Evolutionary conservation across 2,113 vertebrate genomes (phyloP).

Genomic region (Ailurus styani): DNA sequence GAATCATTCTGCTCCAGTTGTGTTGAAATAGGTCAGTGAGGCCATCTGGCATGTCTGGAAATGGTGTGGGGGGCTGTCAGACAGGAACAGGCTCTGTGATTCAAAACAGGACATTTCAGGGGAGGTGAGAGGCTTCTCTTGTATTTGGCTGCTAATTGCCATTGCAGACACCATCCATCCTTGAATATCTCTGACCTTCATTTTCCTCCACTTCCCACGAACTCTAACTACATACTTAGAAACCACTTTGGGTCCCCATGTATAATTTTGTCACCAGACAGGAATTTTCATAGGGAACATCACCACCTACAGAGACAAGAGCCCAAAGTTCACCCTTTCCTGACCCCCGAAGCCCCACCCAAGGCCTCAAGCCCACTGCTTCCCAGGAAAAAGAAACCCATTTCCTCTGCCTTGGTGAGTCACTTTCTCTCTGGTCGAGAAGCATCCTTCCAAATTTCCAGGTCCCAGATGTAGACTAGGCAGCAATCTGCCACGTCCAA

Average conservation of each 20-base stretch:
- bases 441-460: background rate
- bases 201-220: background rate
- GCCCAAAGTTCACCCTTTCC: background rate
- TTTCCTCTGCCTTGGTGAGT: background rate
- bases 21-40: slow-evolving; percentile 4
- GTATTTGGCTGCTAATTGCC: background rate
- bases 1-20: background rate
- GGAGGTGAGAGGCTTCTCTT: background rate
- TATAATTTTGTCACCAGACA: slow-evolving; percentile 23
- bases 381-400: background rate
- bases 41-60: background rate
- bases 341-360: background rate
- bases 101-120: background rate
- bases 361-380: background rate
- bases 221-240: background rate
- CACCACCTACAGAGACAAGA: background rate
- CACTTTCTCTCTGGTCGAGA: background rate
- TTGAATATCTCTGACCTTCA: background rate
- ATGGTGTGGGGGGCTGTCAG: background rate
- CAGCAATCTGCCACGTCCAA: background rate
- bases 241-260: background rate
- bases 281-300: background rate
- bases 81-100: background rate
- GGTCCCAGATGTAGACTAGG: background rate
- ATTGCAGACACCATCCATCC: background rate